Evolutionary conservation across 2,113 vertebrate species (phyloP).

Genomic region (Kryptolebias marmoratus): DNA sequence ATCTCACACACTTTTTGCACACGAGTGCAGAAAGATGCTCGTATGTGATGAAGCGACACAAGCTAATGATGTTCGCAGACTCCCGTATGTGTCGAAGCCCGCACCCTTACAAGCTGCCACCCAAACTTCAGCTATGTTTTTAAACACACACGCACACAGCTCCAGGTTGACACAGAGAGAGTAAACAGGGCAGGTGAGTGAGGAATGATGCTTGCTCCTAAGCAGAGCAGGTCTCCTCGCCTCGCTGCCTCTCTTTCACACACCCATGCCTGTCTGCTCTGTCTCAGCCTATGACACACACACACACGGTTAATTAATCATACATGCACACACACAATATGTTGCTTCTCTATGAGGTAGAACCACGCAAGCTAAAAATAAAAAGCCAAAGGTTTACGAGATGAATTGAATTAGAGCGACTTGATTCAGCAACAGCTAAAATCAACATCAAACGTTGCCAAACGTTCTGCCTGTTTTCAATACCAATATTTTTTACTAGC

Average conservation of each 20-base stretch:
- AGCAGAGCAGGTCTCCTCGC: conserved; percentile 76
- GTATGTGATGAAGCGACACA: conserved; percentile 16
- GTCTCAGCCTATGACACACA: conserved; percentile 69
- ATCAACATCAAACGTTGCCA: background rate
- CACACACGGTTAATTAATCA: conserved; percentile 77
- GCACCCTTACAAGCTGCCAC: conserved; percentile 38
- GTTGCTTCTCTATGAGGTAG: conserved; percentile 48
- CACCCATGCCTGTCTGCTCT: conserved; percentile 76
- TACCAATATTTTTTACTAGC: background rate
- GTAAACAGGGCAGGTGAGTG: conserved; percentile 84
- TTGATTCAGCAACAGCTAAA: conserved; percentile 11
- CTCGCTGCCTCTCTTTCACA: conserved; percentile 81
- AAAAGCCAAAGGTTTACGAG: conserved; percentile 36
- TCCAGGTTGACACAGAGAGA: conserved; percentile 70
- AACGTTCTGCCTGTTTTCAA: background rate
- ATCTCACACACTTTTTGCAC: background rate
- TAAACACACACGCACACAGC: conserved; percentile 34
- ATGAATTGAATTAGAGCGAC: background rate
- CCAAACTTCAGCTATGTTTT: conserved; percentile 40
- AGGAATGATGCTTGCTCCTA: conserved; percentile 78
- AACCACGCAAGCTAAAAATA: conserved; percentile 38
- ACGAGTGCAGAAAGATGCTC: conserved; percentile 13
- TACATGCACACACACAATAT: conserved; percentile 58
- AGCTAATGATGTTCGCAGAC: conserved; percentile 36
- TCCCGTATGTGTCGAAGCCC: conserved; percentile 40